Evolutionary conservation across 2,888 invertebrate genomes (phyloP), one percentile per base, ranked within the genome.

Genomic region (Pheosia tremula): DNA sequence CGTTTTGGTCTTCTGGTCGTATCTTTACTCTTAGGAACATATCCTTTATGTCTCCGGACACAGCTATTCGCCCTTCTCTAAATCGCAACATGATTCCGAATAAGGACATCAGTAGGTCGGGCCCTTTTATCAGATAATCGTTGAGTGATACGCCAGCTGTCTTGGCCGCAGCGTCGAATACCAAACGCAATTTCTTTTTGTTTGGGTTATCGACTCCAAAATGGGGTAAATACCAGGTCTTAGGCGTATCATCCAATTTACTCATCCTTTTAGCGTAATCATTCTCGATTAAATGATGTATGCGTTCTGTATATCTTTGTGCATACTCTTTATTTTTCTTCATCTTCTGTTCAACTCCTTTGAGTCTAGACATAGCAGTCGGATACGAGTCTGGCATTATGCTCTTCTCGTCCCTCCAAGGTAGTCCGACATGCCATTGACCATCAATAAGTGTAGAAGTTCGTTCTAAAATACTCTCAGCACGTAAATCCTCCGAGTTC

Each of bases 181-280:
- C 74, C 7, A 75, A 52, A 1, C 74, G 56, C 1, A 72, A 52
- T 54, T 71, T 72, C 6, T 63, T 61, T 60, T 76, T 76, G 13
- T 72, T 72, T 0, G 73, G 72, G 63, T 74, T 75, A 7, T 72
- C 66, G 0, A 75, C 72, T 0, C 69, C 74, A 47, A 77, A 78
- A 56, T 78, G 76, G 0, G 78, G 74, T 13, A 69, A 41, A 43
- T 65, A 79, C 75, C 77, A 77, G 1, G 61, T 71, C 24, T 39
- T 67, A 8, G 24, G 11, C n/a, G 67, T 59, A 3, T 7, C 13
- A 8, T 53, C 4, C 0, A 4, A 4, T 7, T 67, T 52, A 8
- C 13, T 10, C 1, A 68, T 6, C 58, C 69, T 56, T 55, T 39
- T 8, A 11, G 77, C 75, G 41, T 66, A 75, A 52, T 66, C 62